phyloP scores from a whole-genome alignment of 1,140 invertebrate genomes.

The Mylabris phalerata region DNA sequence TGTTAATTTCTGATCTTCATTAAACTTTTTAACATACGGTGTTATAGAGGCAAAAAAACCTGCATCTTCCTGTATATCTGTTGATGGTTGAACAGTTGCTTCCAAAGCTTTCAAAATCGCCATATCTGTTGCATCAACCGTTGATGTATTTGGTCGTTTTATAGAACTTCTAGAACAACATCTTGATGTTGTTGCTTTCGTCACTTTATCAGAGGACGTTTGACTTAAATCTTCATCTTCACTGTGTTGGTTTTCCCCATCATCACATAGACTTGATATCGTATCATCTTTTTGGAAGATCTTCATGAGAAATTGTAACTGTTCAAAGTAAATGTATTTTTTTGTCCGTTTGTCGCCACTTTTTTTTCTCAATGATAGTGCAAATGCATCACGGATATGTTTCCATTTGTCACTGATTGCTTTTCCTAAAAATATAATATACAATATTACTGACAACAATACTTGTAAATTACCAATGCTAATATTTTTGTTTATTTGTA shows the following conservation, averaged over 20 bases:
- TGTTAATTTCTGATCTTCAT: no score
- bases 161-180: background rate
- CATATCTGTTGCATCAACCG: slow-evolving; percentile 2
- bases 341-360: background rate
- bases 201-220: no score
- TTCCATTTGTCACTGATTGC: no score
- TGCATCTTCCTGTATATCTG: background rate
- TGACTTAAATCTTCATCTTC: background rate
- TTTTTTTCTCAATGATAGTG: background rate
- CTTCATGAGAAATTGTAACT: slow-evolving; percentile 1
- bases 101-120: background rate
- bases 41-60: background rate
- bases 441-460: background rate
- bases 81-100: background rate
- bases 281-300: slow-evolving; percentile 1
- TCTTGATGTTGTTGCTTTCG: no score
- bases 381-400: background rate
- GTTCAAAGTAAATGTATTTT: no score
- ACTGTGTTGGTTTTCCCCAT: no score
- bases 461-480: no score
- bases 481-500: no score
- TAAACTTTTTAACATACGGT: background rate
- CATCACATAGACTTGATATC: no score
- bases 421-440: background rate
- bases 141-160: background rate